phyloP scores from a whole-genome alignment of 2,113 vertebrate genomes.

The Atractosteus spatula region DNA sequence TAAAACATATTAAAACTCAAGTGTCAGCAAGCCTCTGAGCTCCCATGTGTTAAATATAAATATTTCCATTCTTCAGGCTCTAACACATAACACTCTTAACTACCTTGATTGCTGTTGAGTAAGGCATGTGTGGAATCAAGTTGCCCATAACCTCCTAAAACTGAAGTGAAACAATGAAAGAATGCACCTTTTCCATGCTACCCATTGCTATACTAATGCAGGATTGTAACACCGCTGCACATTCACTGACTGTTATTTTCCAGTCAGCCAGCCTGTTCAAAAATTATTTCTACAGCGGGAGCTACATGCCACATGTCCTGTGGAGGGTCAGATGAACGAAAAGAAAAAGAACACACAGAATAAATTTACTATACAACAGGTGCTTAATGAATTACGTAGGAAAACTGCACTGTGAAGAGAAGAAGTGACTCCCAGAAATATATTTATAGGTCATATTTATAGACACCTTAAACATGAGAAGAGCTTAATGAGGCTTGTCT shows the following conservation, averaged over 20 bases:
- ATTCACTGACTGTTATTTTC: too few species aligned
- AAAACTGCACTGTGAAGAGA: too few species aligned
- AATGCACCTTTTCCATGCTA: slow-evolving; percentile 14
- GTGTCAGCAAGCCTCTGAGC: slow-evolving; percentile 24
- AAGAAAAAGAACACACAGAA: neutral
- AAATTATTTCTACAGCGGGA: too few species aligned
- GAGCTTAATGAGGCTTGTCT: neutral
- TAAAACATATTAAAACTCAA: slow-evolving; percentile 45
- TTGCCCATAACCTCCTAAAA: neutral
- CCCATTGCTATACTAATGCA: neutral
- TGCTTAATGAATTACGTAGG: too few species aligned
- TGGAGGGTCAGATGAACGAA: neutral
- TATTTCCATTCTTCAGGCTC: slow-evolving; percentile 20
- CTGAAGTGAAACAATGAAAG: slow-evolving; percentile 21
- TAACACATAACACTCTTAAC: slow-evolving; percentile 13
- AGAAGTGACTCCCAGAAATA: too few species aligned
- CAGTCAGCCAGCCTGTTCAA: too few species aligned
- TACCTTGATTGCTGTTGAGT: neutral
- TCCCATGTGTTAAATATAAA: slow-evolving; percentile 16
- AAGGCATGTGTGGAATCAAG: slow-evolving; percentile 4
- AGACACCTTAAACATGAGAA: too few species aligned
- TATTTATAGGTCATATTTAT: too few species aligned
- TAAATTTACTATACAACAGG: too few species aligned
- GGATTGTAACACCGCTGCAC: too few species aligned
- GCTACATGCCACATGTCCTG: too few species aligned